Base-by-base conservation (phyloP, 2,888 invertebrate species). In the Harpagoxenus sublaevis region DNA sequence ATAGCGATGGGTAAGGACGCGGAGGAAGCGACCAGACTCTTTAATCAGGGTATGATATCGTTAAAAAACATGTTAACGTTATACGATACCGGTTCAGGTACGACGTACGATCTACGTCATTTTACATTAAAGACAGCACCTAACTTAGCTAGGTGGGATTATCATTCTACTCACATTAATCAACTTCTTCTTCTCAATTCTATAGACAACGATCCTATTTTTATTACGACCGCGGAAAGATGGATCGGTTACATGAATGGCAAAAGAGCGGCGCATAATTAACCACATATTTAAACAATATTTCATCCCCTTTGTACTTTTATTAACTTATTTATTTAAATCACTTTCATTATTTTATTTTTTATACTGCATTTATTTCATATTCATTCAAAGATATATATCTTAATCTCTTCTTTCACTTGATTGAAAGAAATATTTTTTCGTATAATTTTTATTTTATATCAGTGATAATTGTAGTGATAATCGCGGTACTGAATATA, bases 111-210 rank as follows among this genome's bases (percentile, higher is more conserved):
- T 96, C 96, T 99, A 77, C 96, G 99, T 18, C 99, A 99, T 95
- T 97, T 99, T 93, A 98, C 98, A 0, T 95, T 99, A 53, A 98
- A 98, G 31, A 97, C 98, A 28, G 97, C 98, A 42, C 99, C 99
- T 0, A 99, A 99, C 95, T 96, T 99, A 86, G 99, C 99, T 0
- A 96, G 99, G 83, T 99, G 99, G 99, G 99, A 99, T 94, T 99
- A 99, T 95, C 99, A 99, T 95, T 98, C 99, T 0, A 99, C 99
- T 0, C 99, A 99, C 95, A 98, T 99, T 39, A 99, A 99, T 96
- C 99, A 99, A 94, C 96, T 99, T 88, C 96, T 99, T 88, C 96
- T 99, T 83, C 95, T 99, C 39, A 97, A 97, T 57, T 98, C 98
- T 0, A 97, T 99, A 65, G 98, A 98, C 90, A 96, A 96, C 83